Base-by-base conservation (phyloP, 2,113 vertebrate species). In the Paracanthobrama guichenoti region DNA sequence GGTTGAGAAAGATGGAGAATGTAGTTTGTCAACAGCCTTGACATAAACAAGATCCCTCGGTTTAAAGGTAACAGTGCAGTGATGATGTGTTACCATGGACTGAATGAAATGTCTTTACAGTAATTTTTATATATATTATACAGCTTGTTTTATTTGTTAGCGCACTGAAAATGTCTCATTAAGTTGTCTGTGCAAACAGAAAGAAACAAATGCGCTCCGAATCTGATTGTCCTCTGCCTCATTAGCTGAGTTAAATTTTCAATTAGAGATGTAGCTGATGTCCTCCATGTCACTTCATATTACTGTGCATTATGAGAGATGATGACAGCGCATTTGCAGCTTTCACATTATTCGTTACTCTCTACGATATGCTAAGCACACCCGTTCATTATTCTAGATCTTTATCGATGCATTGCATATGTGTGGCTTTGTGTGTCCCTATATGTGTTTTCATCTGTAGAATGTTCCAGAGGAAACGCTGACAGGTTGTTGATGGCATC, bases 191-290 rank as follows among this genome's bases (percentile, higher is more conserved):
- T 81, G 77, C 71, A 88, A 87, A 85, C 53, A 81, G 46, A 78
- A 64, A 71, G 62, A 78, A 78, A 67, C 67, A 46, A 88, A 84
- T 75, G 28, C 20, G 31, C 20, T 71, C 69, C 10, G 46, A 55
- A 84, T 85, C 84, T 77, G 69, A 57, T 81, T 50, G 44, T 77
- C 72, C 53, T 84, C 74, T 72, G 81, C 64, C 71, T 84, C 81
- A 81, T 83, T 87, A 87, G 83, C 81, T 28, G 44, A 62, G 84
- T 78, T 81, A 78, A 57, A 73, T 81, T 80, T 77, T 84, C 77
- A 84, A 69, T 85, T 76, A 82, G 62, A 79, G 66, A 85, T 79
- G 71, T 64, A 82, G 76, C 69, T 83, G 72, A 82, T 82, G 69
- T 74, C 24, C 14, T 79, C 73, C 48, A 59, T n/a, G 44, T 79